Conservation (phyloP, 1,140 invertebrate genomes). For the Bombus picipes region DNA sequence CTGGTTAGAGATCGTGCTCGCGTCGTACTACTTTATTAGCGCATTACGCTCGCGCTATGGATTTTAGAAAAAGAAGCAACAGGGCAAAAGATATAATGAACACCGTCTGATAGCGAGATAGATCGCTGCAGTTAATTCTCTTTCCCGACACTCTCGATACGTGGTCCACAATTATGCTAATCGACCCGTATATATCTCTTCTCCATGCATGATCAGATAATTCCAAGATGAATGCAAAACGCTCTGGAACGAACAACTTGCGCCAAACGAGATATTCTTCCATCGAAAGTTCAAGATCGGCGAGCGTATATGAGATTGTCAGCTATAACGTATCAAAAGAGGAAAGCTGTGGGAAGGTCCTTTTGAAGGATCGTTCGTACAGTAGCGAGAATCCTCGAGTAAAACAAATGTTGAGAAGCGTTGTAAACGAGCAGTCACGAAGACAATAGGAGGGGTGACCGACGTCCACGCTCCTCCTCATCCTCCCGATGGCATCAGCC, state of each 20-base stretch:
- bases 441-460: slow-evolving; percentile 53
- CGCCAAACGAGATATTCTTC: not conserved
- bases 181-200: not conserved
- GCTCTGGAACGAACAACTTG: not conserved
- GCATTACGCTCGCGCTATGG: no score
- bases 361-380: not conserved
- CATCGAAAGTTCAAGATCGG: not conserved
- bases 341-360: not conserved
- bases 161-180: slow-evolving; percentile 30
- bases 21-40: not conserved
- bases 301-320: not conserved
- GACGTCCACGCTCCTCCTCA: slow-evolving; percentile 31
- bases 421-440: not conserved
- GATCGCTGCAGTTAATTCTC: not conserved
- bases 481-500: slow-evolving; percentile 28
- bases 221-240: not conserved
- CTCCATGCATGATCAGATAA: slow-evolving; percentile 12
- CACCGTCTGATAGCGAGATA: not conserved
- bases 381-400: not conserved
- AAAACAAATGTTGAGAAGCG: not conserved
- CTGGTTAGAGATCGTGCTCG: not conserved
- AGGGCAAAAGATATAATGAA: not conserved
- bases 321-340: not conserved
- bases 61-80: not conserved
- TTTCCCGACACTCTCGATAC: not conserved